Evolutionary conservation across 1,140 invertebrate species (phyloP).

Genomic region (Thaumatotibia leucotreta): DNA sequence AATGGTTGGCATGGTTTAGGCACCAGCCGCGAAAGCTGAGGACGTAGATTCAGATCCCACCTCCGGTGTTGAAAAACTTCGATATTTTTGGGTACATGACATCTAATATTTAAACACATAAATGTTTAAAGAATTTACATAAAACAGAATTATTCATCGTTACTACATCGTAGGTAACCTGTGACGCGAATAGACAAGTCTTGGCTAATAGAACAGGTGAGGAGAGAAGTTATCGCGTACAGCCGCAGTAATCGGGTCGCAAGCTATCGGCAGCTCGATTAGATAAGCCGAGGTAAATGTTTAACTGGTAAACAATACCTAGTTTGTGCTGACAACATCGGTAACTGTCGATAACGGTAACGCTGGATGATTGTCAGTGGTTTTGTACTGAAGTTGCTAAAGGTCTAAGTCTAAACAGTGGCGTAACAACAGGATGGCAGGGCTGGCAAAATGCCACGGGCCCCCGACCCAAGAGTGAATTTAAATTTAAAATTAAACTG

Average conservation of each 20-base stretch:
- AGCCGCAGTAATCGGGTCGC: constrained; percentile 64
- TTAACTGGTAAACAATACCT: constrained; percentile 52
- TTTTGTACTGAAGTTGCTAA: background rate
- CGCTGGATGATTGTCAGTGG: background rate
- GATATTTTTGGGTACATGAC: too few species aligned
- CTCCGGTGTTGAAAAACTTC: too few species aligned
- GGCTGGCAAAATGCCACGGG: too few species aligned
- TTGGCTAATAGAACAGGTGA: constrained; percentile 47
- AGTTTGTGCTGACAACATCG: background rate
- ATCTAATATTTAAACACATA: too few species aligned
- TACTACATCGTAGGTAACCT: background rate
- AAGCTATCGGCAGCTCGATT: constrained; percentile 61
- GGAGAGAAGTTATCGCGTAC: constrained; percentile 43
- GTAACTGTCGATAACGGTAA: background rate
- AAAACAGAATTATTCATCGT: background rate
- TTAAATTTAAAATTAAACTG: too few species aligned
- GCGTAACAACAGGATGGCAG: too few species aligned
- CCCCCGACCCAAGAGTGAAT: too few species aligned
- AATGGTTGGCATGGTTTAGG: too few species aligned
- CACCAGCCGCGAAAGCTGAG: too few species aligned
- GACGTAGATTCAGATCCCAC: too few species aligned
- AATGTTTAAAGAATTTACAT: too few species aligned
- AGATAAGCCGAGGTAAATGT: constrained; percentile 63
- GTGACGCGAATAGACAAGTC: background rate
- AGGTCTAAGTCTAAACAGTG: too few species aligned